Conservation (phyloP, 2,113 vertebrate genomes). For the Agapornis roseicollis region DNA sequence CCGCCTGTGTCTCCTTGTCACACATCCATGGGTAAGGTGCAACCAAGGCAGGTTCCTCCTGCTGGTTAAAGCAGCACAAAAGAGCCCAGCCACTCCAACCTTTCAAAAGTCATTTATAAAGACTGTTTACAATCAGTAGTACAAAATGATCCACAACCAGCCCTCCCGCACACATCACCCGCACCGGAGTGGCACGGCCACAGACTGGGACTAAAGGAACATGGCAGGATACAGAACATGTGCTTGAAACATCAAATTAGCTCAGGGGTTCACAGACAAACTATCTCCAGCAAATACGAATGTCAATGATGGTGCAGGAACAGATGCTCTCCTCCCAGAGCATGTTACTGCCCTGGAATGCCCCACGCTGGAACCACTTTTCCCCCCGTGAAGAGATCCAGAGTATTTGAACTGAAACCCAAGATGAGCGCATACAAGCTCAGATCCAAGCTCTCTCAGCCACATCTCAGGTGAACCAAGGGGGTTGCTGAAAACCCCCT, state of each 20-base stretch:
- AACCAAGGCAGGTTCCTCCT: background rate
- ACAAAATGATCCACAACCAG: background rate
- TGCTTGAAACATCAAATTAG: background rate
- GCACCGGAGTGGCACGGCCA: background rate
- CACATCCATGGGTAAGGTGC: background rate
- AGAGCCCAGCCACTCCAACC: background rate
- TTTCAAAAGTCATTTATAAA: constrained; percentile 41
- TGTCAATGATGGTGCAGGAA: background rate
- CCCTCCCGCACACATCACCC: background rate
- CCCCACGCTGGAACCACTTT: background rate
- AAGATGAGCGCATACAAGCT: background rate
- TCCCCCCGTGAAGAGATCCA: background rate
- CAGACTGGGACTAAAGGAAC: background rate
- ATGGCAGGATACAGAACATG: background rate
- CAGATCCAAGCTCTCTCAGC: background rate
- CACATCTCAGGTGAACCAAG: background rate
- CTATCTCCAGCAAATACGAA: background rate
- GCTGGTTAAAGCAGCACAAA: background rate
- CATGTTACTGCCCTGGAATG: background rate
- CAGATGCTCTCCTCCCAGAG: background rate
- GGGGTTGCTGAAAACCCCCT: background rate
- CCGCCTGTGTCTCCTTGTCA: background rate
- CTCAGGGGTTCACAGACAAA: background rate
- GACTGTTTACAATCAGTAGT: constrained; percentile 18
- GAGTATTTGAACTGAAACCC: background rate